Evolutionary conservation across 2,888 invertebrate species (phyloP).

Genomic region (Aspidiotus destructor): DNA sequence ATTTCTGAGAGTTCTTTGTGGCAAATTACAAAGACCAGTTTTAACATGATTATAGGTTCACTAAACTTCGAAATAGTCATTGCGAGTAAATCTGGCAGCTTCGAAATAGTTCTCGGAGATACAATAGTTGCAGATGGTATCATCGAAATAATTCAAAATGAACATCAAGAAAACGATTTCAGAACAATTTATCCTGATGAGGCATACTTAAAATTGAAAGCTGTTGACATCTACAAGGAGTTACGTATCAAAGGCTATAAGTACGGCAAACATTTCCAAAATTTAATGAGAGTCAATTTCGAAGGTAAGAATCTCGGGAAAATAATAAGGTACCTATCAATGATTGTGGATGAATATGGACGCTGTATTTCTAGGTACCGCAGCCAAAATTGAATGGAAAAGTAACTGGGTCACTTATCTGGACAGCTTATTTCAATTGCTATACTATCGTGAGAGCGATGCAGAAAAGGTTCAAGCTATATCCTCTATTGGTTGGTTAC

Average conservation of each 20-base stretch:
- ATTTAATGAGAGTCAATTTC: constrained; percentile 7
- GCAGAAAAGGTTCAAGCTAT: neutral
- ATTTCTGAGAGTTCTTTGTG: no score
- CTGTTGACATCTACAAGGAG: constrained; percentile 18
- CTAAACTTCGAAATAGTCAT: constrained; percentile 14
- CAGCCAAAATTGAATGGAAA: constrained; percentile 8
- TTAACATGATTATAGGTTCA: neutral
- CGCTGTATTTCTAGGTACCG: neutral
- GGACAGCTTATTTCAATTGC: constrained; percentile 12
- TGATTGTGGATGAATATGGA: neutral
- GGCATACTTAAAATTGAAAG: neutral
- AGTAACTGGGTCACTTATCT: constrained; percentile 14
- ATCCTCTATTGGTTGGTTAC: neutral
- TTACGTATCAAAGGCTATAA: constrained; percentile 18
- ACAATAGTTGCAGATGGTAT: constrained; percentile 10
- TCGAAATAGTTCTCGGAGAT: constrained; percentile 9
- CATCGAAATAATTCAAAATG: neutral
- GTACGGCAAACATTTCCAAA: constrained; percentile 18
- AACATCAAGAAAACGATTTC: neutral
- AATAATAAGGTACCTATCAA: neutral
- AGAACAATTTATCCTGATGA: neutral
- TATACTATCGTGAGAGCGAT: neutral
- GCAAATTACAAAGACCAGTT: no score
- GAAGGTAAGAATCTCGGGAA: constrained; percentile 13
- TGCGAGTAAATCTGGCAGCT: neutral